Evolutionary conservation across 2,888 invertebrate genomes (phyloP).

Genomic region (Scrobipalpa costella): DNA sequence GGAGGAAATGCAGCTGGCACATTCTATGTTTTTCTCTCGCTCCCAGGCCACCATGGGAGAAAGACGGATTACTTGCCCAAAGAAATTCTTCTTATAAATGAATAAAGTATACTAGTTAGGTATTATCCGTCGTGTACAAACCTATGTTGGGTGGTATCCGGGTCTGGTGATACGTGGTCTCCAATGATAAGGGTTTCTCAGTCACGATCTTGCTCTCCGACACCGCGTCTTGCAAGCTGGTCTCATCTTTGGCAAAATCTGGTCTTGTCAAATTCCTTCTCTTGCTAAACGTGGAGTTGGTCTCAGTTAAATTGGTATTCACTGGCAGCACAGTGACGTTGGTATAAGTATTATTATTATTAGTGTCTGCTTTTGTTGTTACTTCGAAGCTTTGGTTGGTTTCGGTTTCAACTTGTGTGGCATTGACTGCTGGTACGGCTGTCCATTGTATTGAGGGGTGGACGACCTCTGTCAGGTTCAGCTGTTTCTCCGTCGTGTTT

Average conservation of each 20-base stretch:
- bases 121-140: no score
- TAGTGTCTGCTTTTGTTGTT: slow-evolving; percentile 24
- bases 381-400: slow-evolving; percentile 39
- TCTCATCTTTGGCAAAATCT: slow-evolving; percentile 63
- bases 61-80: no score
- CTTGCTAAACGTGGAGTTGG: slow-evolving; percentile 54
- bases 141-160: slow-evolving; percentile 65
- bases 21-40: no score
- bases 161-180: slow-evolving; percentile 70
- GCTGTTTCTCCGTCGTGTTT: slow-evolving; percentile 18
- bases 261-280: slow-evolving; percentile 64
- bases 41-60: no score
- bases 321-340: slow-evolving; percentile 30
- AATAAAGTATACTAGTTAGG: no score
- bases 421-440: slow-evolving; percentile 40
- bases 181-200: slow-evolving; percentile 70
- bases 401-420: slow-evolving; percentile 37
- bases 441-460: slow-evolving; percentile 61
- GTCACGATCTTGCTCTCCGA: slow-evolving; percentile 71
- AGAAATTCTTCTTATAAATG: no score
- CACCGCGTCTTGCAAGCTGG: slow-evolving; percentile 47
- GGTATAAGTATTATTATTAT: slow-evolving; percentile 40
- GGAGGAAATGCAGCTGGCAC: no score
- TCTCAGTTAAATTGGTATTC: slow-evolving; percentile 54
- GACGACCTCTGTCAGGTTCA: slow-evolving; percentile 40